A percentile compares a stretch with the other conserved stretches of the same genome.
These are phyloP conservation scores for Thyatira batis DNA, from an alignment of 2,888 invertebrate species.

Conservation along the genomic window DNA sequence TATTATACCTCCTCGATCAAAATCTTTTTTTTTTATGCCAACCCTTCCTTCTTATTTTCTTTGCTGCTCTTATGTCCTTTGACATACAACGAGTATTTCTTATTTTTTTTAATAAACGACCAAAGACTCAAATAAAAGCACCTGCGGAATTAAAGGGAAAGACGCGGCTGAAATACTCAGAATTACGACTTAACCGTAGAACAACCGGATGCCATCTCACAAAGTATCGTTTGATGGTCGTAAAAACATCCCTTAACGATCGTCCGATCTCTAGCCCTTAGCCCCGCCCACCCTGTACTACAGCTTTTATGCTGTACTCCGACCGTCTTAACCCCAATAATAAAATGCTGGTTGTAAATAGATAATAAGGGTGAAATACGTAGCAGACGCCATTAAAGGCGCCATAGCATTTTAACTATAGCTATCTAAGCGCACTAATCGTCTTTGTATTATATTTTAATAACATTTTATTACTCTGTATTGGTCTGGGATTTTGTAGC, in stretches of 20 bases:
- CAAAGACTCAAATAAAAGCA: constrained; percentile 1
- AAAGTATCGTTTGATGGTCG: constrained; percentile 81
- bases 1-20: no score
- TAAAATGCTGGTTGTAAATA: constrained; percentile 82
- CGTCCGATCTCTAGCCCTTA: constrained; percentile 67
- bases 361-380: constrained; percentile 77
- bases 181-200: constrained; percentile 55
- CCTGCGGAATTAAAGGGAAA: constrained; percentile 42
- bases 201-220: constrained; percentile 76
- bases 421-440: constrained; percentile 65
- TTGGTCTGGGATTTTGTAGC: constrained; percentile 17
- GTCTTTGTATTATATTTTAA: constrained; percentile 61
- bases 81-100: background rate
- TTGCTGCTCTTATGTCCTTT: background rate
- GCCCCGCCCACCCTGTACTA: constrained; percentile 60
- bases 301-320: constrained; percentile 63
- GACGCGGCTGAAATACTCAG: constrained; percentile 45
- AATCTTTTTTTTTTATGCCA: no score
- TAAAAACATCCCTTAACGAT: constrained; percentile 80
- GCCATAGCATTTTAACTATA: constrained; percentile 67
- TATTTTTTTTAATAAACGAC: background rate
- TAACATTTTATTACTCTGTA: constrained; percentile 51
- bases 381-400: constrained; percentile 74
- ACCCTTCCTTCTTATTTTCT: no score
- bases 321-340: constrained; percentile 80